Evolutionary conservation across 2,113 vertebrate species (phyloP).

Genomic region (Astur gentilis): DNA sequence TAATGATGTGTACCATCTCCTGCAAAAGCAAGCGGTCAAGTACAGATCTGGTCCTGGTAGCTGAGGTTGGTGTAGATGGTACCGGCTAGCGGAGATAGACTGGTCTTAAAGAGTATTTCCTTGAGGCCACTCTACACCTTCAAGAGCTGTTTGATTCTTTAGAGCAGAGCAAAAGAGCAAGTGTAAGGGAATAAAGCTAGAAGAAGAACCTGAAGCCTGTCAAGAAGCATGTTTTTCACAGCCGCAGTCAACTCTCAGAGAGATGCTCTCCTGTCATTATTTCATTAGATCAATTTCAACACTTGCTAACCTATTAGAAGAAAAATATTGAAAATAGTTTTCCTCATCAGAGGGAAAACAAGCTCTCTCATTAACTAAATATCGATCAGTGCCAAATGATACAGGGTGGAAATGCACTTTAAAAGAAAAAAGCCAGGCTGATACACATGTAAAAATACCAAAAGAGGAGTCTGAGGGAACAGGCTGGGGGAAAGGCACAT

Average conservation of each 20-base stretch:
- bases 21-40: neutral
- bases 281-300: conserved; percentile 66
- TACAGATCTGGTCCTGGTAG: neutral
- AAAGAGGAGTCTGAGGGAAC: neutral
- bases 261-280: conserved; percentile 61
- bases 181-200: neutral
- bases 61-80: neutral
- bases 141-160: neutral
- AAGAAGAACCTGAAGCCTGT: neutral
- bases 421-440: neutral
- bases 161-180: neutral
- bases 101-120: neutral
- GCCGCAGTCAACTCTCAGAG: conserved; percentile 6
- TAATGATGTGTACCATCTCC: neutral
- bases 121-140: neutral
- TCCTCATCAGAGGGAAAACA: conserved; percentile 68
- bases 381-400: conserved; percentile 27
- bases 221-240: neutral
- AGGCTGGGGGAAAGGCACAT: neutral
- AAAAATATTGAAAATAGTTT: conserved; percentile 65
- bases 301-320: conserved; percentile 66
- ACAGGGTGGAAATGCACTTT: neutral
- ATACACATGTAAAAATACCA: accelerated
- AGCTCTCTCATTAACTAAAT: conserved; percentile 57
- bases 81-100: accelerated